Base-by-base conservation (phyloP, 2,797 vertebrate genomes). In the Sebastes alutus region DNA sequence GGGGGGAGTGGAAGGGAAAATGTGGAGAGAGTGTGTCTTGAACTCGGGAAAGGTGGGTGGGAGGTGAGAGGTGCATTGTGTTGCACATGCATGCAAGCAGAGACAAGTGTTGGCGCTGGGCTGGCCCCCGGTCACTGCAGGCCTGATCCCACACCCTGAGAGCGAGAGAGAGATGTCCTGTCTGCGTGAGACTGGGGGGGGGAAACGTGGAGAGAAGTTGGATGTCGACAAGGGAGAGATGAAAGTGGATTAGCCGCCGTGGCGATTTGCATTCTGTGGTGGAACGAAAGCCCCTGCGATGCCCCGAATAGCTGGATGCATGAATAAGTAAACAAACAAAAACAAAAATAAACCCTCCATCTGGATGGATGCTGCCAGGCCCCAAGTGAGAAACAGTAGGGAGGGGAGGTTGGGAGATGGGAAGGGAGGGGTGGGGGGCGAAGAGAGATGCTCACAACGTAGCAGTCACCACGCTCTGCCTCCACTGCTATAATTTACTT, bases 281-380 rank as follows among this genome's bases (percentile, higher is more conserved):
- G 90, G 89, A 93, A 93, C 86, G 87, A 93, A 94, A 95, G 92
- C 89, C 92, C 92, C 89, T 88, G 93, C 63, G 83, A 92, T 94
- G 93, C 93, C 91, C 94, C 73, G 86, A 92, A 95, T 95, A 95
- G 93, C 92, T 94, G 92, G 92, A 95, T 93, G 87, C 94, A 94
- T 95, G 89, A 95, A 96, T 96, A 96, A 95, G 90, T 95, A 95
- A 95, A 95, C 93, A 95, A 95, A 96, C 93, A 92, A 94, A 95
- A 94, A 95, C 95, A 93, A 94, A 96, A 96, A 95, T 94, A 95
- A 95, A 94, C 92, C 92, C 92, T 95, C 95, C 95, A 95, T 96
- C 95, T 96, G 95, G 94, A 94, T 93, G 90, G 91, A 93, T 93
- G 92, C 93, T 94, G 91, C 86, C 86, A 87, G 84, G 93, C 89